A percentile compares a stretch with the other conserved stretches of the same genome.
These are phyloP conservation scores for Julus scandinavius DNA, from an alignment of 2,888 invertebrate genomes.

Conservation along the genomic window DNA sequence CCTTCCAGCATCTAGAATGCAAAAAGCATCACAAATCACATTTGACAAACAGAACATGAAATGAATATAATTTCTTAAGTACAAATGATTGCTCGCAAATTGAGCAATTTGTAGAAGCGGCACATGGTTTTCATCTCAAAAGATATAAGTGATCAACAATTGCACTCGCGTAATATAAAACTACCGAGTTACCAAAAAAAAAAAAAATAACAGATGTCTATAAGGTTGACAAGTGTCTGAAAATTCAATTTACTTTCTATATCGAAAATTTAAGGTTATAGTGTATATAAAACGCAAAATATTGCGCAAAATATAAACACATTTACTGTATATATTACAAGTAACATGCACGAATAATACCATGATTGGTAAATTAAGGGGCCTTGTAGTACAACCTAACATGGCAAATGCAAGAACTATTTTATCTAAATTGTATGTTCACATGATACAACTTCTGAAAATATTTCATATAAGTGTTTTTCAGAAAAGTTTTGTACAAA, in stretches of 20 bases:
- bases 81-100: conserved; percentile 41
- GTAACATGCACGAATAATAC: not conserved
- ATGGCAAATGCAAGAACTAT: no score
- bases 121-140: conserved; percentile 21
- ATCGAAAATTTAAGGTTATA: not conserved
- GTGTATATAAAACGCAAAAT: no score
- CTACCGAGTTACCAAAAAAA: not conserved
- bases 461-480: no score
- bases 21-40: conserved; percentile 49
- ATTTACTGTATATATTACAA: not conserved
- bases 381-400: not conserved
- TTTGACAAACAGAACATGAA: conserved; percentile 43
- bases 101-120: conserved; percentile 43
- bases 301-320: not conserved
- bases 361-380: not conserved
- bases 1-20: not conserved
- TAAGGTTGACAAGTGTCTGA: no score
- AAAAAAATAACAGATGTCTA: not conserved
- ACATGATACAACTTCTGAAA: no score
- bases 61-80: conserved; percentile 46
- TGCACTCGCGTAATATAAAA: not conserved
- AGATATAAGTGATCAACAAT: not conserved
- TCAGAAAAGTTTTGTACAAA: no score
- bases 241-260: not conserved
- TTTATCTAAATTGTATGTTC: no score